Evolutionary conservation across 2,113 vertebrate genomes (phyloP).

Genomic region (Eulemur macaco): DNA sequence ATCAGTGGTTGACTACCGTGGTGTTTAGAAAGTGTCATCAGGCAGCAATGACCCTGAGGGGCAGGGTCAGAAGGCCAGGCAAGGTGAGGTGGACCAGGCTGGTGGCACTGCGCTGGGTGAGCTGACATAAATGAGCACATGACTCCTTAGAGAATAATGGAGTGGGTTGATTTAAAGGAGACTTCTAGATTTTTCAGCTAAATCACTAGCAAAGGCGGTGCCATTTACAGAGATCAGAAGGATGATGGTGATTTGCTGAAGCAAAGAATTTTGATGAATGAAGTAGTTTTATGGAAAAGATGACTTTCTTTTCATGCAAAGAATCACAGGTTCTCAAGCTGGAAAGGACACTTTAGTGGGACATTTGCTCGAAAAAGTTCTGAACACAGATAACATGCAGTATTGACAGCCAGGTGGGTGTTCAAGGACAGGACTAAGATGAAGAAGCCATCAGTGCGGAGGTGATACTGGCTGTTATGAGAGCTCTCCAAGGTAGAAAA

Average conservation of each 20-base stretch:
- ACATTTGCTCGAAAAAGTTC: not conserved
- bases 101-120: not conserved
- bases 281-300: not conserved
- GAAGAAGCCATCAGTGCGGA: not conserved
- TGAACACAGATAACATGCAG: too few relatives aligned
- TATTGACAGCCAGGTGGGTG: not conserved
- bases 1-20: accelerated
- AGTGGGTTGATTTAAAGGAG: not conserved
- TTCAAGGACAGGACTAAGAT: not conserved
- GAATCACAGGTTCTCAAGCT: not conserved
- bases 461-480: not conserved
- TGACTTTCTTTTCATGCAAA: not conserved
- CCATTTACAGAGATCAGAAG: not conserved
- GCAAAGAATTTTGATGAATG: not conserved
- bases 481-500: not conserved
- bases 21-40: not conserved
- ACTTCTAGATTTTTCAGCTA: not conserved
- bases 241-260: not conserved
- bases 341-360: not conserved
- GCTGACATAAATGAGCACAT: not conserved
- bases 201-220: not conserved
- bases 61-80: not conserved
- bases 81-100: not conserved
- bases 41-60: not conserved
- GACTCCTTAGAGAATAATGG: accelerated